These are phyloP conservation scores for Sesia bembeciformis DNA, from an alignment of 2,888 invertebrate genomes.

Conservation along the genomic window DNA sequence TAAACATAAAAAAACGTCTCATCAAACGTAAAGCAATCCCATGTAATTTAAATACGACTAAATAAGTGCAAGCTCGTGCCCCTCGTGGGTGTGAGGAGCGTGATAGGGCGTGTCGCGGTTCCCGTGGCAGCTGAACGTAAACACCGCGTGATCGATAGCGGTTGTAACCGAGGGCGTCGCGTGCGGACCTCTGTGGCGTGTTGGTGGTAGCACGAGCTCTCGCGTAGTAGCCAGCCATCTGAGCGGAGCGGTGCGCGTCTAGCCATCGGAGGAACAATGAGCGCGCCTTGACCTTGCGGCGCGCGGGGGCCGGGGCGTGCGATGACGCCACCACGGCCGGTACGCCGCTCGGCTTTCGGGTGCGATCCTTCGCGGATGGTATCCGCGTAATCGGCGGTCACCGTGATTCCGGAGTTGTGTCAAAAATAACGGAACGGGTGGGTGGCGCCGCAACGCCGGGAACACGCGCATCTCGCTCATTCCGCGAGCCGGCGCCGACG, in stretches of 20 bases:
- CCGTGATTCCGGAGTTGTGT: constrained; percentile 54
- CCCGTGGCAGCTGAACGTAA: constrained; percentile 65
- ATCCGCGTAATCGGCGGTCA: constrained; percentile 71
- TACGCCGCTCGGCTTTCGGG: constrained; percentile 69
- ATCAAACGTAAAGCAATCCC: background rate
- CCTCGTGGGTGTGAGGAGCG: constrained; percentile 8
- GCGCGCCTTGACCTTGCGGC: constrained; percentile 69
- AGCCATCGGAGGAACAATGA: constrained; percentile 55
- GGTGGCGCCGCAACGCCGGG: constrained; percentile 50
- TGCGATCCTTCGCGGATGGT: constrained; percentile 69
- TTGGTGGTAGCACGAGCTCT: constrained; percentile 17
- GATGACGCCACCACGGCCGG: constrained; percentile 70
- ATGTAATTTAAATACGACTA: background rate
- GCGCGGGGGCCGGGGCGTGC: constrained; percentile 57
- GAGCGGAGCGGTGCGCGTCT: constrained; percentile 39
- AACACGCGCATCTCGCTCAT: constrained; percentile 51
- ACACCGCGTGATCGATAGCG: constrained; percentile 64
- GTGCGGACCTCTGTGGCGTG: constrained; percentile 17
- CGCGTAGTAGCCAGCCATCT: constrained; percentile 30
- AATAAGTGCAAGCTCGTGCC: background rate
- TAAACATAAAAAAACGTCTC: background rate
- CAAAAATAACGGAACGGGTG: constrained; percentile 58
- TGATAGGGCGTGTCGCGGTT: constrained; percentile 41
- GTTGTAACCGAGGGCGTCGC: constrained; percentile 17
- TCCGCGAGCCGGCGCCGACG: constrained; percentile 70